These are phyloP conservation scores for Motacilla alba DNA, from an alignment of 2,113 vertebrate species.

Conservation along the genomic window DNA sequence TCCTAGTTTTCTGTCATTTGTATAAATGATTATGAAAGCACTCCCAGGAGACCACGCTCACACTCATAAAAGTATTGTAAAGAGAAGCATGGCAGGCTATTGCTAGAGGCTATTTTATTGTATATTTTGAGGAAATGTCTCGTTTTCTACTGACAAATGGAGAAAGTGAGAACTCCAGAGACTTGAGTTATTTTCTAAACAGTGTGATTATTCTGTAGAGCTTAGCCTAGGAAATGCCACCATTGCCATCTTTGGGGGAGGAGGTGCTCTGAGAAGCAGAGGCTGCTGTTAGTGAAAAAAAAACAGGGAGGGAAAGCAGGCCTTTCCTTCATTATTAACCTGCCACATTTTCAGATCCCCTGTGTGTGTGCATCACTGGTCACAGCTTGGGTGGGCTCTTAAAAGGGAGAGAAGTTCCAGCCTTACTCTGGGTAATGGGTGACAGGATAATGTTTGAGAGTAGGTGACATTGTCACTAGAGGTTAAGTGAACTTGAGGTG, in stretches of 20 bases:
- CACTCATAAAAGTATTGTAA: not conserved
- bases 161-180: slow-evolving; percentile 44
- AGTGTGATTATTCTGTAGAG: slow-evolving; percentile 11
- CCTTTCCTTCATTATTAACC: not conserved
- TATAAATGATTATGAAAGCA: slow-evolving; percentile 52
- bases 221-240: slow-evolving; percentile 13
- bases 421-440: not conserved
- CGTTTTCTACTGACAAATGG: slow-evolving; percentile 49
- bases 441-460: not conserved
- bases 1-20: slow-evolving; percentile 53
- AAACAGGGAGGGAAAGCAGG: accelerated
- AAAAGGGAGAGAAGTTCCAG: not conserved
- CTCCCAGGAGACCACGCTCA: not conserved
- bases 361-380: not conserved
- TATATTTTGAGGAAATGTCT: slow-evolving; percentile 50
- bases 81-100: slow-evolving; percentile 40
- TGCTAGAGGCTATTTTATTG: slow-evolving; percentile 55
- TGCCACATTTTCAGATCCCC: not conserved
- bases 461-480: not conserved
- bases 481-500: not conserved
- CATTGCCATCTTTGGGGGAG: not conserved
- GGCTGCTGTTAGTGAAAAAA: not conserved
- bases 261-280: not conserved
- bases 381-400: not conserved
- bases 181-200: slow-evolving; percentile 26